These are phyloP conservation scores for Lepus europaeus DNA, from an alignment of 2,113 vertebrate species.

Conservation along the genomic window DNA sequence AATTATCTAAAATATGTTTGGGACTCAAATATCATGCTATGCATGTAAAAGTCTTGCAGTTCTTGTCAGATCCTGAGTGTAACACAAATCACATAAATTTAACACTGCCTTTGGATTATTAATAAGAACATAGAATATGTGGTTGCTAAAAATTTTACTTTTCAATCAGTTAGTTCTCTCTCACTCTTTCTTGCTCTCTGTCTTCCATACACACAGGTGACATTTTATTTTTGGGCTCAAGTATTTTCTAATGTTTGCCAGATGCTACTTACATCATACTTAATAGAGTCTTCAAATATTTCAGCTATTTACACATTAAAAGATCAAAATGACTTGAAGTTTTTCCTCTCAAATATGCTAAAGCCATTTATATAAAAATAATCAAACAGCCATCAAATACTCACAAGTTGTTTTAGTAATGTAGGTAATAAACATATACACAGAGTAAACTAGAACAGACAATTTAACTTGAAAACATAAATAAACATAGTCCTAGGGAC, in stretches of 20 bases:
- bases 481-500: neutral
- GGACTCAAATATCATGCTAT: neutral
- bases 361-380: constrained; percentile 5
- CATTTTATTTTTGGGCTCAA: neutral
- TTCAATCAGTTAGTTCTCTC: neutral
- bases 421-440: neutral
- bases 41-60: neutral
- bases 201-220: neutral
- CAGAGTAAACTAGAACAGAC: neutral
- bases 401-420: neutral
- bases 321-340: neutral
- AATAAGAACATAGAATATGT: neutral
- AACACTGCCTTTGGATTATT: neutral
- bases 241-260: neutral
- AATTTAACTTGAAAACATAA: neutral
- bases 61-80: neutral
- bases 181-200: neutral
- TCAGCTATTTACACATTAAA: neutral
- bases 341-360: neutral
- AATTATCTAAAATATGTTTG: neutral
- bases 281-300: neutral
- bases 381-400: neutral
- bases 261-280: neutral
- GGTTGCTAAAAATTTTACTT: neutral
- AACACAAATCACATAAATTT: neutral